phyloP scores from a whole-genome alignment of 2,797 vertebrate genomes.

The Uromys caudimaculatus region DNA sequence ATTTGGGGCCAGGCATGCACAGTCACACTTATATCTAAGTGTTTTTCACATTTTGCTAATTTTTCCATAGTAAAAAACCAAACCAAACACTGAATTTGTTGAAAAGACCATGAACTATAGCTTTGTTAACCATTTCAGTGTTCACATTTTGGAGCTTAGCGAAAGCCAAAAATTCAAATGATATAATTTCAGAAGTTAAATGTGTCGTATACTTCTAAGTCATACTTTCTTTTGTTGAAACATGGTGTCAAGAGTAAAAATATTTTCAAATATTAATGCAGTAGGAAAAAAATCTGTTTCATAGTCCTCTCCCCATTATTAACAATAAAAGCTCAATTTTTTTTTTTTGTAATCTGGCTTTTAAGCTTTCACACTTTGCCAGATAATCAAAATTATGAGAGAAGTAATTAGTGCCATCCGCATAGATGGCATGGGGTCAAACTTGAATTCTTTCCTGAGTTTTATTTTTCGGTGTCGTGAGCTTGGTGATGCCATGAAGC shows the following conservation, averaged over 20 bases:
- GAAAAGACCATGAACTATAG: background rate
- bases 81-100: background rate
- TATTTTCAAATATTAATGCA: background rate
- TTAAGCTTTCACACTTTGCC: background rate
- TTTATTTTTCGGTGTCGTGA: background rate
- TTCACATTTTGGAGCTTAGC: background rate
- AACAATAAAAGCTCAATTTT: background rate
- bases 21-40: slow-evolving; percentile 1
- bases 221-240: background rate
- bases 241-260: background rate
- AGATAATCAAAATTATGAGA: background rate
- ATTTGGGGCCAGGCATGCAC: slow-evolving; percentile 11
- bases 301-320: background rate
- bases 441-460: background rate
- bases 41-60: slow-evolving; percentile 54
- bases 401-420: background rate
- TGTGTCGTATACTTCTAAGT: background rate
- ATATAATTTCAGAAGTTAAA: slow-evolving; percentile 26
- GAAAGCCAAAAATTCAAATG: background rate
- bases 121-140: slow-evolving; percentile 27
- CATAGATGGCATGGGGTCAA: background rate
- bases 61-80: background rate
- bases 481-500: background rate
- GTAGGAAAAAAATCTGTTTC: background rate
- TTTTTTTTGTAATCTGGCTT: slow-evolving; percentile 3